Percentiles rank a stretch among this genome's conserved stretches.
Evolutionary conservation across 2,797 vertebrate genomes (phyloP).

Genomic region (Agapornis canus): DNA sequence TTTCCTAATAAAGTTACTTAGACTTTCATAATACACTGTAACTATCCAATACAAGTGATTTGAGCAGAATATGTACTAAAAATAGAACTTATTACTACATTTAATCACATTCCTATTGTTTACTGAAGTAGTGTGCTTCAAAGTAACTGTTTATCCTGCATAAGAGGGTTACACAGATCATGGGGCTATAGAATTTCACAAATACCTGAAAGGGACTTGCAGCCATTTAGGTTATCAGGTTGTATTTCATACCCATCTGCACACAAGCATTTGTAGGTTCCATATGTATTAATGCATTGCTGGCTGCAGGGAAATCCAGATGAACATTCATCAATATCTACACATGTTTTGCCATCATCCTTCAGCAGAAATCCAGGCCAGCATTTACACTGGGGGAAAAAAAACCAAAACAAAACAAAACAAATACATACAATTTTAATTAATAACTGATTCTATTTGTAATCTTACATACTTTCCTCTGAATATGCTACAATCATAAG

Average conservation of each 20-base stretch:
- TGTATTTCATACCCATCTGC: constrained; percentile 90
- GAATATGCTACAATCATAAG: background rate
- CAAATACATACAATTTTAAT: background rate
- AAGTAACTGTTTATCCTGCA: background rate
- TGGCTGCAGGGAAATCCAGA: constrained; percentile 95
- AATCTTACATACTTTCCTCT: background rate
- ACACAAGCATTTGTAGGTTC: constrained; percentile 94
- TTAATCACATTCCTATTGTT: background rate
- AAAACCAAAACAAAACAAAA: no score
- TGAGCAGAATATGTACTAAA: background rate
- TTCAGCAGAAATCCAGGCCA: constrained; percentile 98
- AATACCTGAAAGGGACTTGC: constrained; percentile 94
- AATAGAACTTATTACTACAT: background rate
- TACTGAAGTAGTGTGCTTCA: background rate
- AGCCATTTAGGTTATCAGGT: constrained; percentile 87
- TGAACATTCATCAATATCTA: constrained; percentile 93
- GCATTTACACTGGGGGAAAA: constrained; percentile 92
- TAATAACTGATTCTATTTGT: background rate
- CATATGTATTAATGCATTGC: constrained; percentile 95
- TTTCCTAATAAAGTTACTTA: background rate
- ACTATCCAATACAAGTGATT: background rate
- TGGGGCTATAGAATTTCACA: background rate
- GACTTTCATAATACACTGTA: background rate
- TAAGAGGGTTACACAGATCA: background rate
- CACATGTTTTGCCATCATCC: constrained; percentile 93